These are phyloP conservation scores for Tipula confusa DNA, from an alignment of 2,888 invertebrate genomes.

Conservation along the genomic window DNA sequence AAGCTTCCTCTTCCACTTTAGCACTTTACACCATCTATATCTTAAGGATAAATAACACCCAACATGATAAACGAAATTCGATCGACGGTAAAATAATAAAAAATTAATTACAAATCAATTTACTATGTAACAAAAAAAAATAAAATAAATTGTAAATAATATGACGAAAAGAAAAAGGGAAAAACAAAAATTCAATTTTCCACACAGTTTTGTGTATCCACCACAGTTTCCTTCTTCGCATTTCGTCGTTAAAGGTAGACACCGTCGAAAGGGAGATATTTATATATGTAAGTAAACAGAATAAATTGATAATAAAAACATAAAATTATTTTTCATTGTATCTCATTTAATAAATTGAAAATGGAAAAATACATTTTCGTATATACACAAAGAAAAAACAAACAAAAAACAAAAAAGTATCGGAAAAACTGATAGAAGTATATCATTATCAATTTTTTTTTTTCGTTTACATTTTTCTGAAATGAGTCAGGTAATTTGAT, in stretches of 20 bases:
- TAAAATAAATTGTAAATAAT: not conserved
- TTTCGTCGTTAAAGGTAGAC: not conserved
- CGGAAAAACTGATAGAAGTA: conserved; percentile 9
- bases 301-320: conserved; percentile 25
- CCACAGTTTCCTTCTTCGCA: not conserved
- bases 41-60: not conserved
- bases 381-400: not conserved
- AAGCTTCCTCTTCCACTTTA: too few relatives aligned
- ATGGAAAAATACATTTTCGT: conserved; percentile 7
- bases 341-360: conserved; percentile 25
- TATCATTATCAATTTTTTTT: conserved; percentile 12
- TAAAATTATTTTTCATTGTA: conserved; percentile 25
- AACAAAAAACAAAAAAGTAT: not conserved
- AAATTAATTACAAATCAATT: conserved; percentile 25
- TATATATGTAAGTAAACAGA: not conserved
- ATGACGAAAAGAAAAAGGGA: not conserved
- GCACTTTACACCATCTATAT: too few relatives aligned
- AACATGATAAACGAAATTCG: not conserved
- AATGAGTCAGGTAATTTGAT: conserved; percentile 29
- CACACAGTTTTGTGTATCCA: not conserved
- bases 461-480: not conserved
- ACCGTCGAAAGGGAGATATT: not conserved
- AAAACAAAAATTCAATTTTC: not conserved
- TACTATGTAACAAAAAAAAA: not conserved
- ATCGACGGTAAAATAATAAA: conserved; percentile 12